Percentiles rank a stretch among this genome's conserved stretches.
These are phyloP conservation scores for Falco berigora DNA, from an alignment of 2,797 vertebrate genomes.

Conservation along the genomic window DNA sequence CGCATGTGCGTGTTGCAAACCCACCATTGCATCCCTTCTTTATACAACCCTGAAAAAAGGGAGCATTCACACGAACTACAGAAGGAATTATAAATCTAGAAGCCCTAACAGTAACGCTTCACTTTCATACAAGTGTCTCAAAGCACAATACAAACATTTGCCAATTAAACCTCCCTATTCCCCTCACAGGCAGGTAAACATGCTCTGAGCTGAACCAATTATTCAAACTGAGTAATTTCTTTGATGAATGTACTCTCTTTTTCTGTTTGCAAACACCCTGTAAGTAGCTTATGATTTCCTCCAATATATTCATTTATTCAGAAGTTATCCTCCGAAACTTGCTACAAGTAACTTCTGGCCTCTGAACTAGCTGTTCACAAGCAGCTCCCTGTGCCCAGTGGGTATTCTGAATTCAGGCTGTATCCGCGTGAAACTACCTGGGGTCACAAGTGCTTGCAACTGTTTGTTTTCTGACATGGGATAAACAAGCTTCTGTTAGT, in stretches of 20 bases:
- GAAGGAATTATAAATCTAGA: neutral
- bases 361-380: neutral
- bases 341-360: neutral
- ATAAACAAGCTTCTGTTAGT: neutral
- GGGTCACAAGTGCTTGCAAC: neutral
- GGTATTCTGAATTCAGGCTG: neutral
- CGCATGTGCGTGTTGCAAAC: accelerated
- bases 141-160: neutral
- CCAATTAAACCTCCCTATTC: neutral
- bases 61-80: neutral
- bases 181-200: constrained; percentile 20
- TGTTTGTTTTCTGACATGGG: neutral
- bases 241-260: constrained; percentile 10
- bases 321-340: neutral
- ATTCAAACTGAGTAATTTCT: constrained; percentile 1
- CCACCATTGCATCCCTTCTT: neutral
- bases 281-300: neutral
- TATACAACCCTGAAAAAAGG: neutral
- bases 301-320: neutral
- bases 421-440: neutral
- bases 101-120: accelerated
- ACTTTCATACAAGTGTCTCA: neutral
- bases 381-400: neutral
- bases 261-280: constrained; percentile 36
- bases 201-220: neutral